These are phyloP conservation scores for Hylaeus volcanicus DNA, from an alignment of 1,140 invertebrate genomes.

Conservation along the genomic window DNA sequence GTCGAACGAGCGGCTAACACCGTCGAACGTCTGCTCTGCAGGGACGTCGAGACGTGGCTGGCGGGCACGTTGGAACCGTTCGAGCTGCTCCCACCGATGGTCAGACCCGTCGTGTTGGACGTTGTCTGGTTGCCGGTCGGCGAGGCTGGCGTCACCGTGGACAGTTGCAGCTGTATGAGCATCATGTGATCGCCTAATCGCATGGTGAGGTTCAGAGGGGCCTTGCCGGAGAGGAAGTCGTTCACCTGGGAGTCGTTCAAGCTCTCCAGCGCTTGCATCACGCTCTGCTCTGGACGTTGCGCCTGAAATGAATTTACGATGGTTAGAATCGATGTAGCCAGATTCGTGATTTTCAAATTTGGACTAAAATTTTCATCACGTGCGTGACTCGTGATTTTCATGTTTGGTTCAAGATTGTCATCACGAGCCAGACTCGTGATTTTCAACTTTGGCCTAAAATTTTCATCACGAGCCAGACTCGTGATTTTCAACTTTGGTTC, in stretches of 20 bases:
- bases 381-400: no score
- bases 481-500: no score
- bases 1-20: constrained; percentile 52
- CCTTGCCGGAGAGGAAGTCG: constrained; percentile 96
- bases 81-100: constrained; percentile 40
- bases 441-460: no score
- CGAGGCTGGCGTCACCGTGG: constrained; percentile 85
- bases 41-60: constrained; percentile 46
- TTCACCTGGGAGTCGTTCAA: constrained; percentile 95
- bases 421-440: no score
- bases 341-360: no score
- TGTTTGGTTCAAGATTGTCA: no score
- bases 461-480: no score
- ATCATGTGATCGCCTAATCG: constrained; percentile 97
- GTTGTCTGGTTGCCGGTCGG: constrained; percentile 52
- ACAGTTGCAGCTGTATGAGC: constrained; percentile 96
- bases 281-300: constrained; percentile 94
- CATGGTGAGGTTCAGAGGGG: constrained; percentile 96
- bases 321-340: neutral
- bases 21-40: constrained; percentile 61
- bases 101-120: constrained; percentile 20
- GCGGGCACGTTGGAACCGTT: constrained; percentile 42
- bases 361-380: no score
- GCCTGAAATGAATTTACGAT: constrained; percentile 83
- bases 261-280: constrained; percentile 96